These are phyloP conservation scores for Lepidothrix coronata DNA, from an alignment of 2,113 vertebrate species.

Conservation along the genomic window DNA sequence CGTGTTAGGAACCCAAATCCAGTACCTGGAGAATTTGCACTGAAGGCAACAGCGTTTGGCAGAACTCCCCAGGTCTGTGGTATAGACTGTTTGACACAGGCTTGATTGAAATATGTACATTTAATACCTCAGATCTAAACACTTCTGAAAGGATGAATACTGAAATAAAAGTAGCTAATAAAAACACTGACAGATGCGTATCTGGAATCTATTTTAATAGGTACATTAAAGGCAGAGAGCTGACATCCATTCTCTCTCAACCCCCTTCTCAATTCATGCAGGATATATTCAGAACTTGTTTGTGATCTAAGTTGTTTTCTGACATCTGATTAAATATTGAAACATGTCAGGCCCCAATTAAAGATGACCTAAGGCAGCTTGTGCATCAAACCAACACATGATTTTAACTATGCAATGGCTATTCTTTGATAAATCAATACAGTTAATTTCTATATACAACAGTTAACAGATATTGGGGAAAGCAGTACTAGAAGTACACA, in stretches of 20 bases:
- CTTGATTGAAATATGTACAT: neutral
- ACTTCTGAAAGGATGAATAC: neutral
- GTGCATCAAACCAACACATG: neutral
- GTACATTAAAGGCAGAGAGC: neutral
- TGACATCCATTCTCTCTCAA: neutral
- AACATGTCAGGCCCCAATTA: neutral
- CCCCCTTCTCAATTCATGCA: neutral
- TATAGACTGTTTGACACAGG: neutral
- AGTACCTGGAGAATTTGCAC: neutral
- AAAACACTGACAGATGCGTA: neutral
- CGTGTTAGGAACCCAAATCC: neutral
- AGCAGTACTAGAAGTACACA: neutral
- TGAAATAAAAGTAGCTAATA: neutral
- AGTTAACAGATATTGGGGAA: neutral
- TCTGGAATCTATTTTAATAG: neutral
- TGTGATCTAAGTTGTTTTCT: neutral
- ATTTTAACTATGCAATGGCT: neutral
- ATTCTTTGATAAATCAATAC: constrained; percentile 1
- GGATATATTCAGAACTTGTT: neutral
- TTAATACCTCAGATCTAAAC: neutral
- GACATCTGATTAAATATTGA: constrained; percentile 2
- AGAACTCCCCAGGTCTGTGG: neutral
- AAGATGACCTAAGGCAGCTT: constrained; percentile 18
- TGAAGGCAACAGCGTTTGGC: rapidly evolving
- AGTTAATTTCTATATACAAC: neutral